Conservation (phyloP, 2,888 invertebrate genomes). For the Agonopterix arenella region DNA sequence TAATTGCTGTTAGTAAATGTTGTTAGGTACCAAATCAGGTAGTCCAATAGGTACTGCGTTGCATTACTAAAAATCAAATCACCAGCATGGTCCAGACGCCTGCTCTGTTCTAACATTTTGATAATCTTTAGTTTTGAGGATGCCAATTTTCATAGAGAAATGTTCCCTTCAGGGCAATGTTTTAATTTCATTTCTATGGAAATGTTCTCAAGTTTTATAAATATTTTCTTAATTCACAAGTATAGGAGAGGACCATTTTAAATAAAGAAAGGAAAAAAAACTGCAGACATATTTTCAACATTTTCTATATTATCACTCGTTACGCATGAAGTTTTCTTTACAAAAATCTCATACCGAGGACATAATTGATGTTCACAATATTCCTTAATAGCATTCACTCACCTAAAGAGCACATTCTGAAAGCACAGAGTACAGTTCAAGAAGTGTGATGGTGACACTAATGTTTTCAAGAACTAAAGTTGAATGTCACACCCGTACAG, state of each 20-base stretch:
- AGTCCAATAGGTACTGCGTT: no score
- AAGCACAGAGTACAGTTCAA: background rate
- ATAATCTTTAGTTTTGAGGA: no score
- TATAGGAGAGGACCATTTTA: no score
- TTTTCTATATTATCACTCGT: slow-evolving; percentile 61
- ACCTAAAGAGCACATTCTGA: background rate
- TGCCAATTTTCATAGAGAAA: no score
- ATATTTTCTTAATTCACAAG: no score
- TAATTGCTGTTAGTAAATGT: no score
- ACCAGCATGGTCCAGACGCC: no score
- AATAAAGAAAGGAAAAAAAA: slow-evolving; percentile 26
- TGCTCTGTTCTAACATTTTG: no score
- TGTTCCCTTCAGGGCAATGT: background rate
- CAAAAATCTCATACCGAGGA: slow-evolving; percentile 52
- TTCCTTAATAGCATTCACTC: slow-evolving; percentile 1
- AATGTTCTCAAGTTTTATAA: background rate
- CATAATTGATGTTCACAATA: slow-evolving; percentile 27
- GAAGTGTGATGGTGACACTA: background rate
- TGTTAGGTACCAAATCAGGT: no score
- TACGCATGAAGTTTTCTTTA: slow-evolving; percentile 51
- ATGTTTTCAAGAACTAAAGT: background rate
- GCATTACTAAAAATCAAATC: no score
- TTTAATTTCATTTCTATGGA: background rate
- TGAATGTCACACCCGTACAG: background rate
- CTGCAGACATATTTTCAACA: slow-evolving; percentile 33